Percentiles rank a stretch among this genome's conserved stretches.
phyloP scores from a whole-genome alignment of 2,113 vertebrate genomes.

The Serinus canaria region DNA sequence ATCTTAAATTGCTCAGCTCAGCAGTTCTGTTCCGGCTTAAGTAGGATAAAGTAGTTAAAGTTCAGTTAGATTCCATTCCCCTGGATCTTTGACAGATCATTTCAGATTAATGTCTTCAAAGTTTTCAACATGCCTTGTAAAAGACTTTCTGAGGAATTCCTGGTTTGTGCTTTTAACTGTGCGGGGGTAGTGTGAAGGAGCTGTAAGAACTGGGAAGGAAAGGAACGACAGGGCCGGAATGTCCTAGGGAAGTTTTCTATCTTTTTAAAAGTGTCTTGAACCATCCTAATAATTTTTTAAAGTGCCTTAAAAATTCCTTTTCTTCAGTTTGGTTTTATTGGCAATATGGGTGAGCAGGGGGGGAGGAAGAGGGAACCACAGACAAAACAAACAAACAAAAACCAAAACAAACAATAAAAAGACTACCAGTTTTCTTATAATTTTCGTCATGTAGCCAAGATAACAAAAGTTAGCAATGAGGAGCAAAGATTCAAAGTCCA shows the following conservation, averaged over 20 bases:
- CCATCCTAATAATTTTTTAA: neutral
- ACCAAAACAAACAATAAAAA: neutral
- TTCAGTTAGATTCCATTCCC: constrained; percentile 63
- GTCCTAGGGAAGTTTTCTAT: neutral
- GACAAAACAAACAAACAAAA: neutral
- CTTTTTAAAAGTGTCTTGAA: neutral
- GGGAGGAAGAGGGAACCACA: neutral
- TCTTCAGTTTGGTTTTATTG: neutral
- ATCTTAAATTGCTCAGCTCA: constrained; percentile 59
- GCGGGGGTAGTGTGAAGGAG: neutral
- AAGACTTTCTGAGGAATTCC: constrained; percentile 45
- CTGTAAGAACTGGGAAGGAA: neutral
- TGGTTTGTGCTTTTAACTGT: constrained; percentile 17
- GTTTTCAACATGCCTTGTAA: constrained; percentile 53
- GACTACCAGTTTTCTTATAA: neutral
- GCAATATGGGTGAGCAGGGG: neutral
- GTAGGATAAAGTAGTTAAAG: constrained; percentile 65
- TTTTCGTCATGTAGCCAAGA: neutral
- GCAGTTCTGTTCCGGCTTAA: constrained; percentile 52
- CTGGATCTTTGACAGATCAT: constrained; percentile 55
- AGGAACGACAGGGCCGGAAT: neutral
- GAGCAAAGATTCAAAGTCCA: neutral
- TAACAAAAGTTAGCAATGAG: neutral
- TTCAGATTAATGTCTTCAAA: constrained; percentile 63
- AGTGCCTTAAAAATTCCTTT: neutral